phyloP scores from a whole-genome alignment of 1,140 invertebrate genomes.

The Choristoneura fumiferana region DNA sequence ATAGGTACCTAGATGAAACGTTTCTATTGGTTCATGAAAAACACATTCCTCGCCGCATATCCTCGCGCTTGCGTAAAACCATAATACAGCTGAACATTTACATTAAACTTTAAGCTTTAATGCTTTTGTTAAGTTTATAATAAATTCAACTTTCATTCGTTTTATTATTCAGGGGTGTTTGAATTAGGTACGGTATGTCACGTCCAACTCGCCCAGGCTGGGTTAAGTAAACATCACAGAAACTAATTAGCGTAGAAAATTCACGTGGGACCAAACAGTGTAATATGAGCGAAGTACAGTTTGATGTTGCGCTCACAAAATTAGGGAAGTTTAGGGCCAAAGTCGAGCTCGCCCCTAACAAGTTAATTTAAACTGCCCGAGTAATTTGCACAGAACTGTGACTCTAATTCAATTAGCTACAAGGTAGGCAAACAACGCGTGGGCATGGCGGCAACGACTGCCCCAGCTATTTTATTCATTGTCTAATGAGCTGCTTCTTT shows the following conservation, averaged over 20 bases:
- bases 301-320: conserved; percentile 75
- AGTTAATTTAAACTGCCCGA: conserved; percentile 77
- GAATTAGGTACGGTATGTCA: conserved; percentile 16
- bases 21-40: too few relatives aligned
- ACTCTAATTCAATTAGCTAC: conserved; percentile 73
- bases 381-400: conserved; percentile 72
- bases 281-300: conserved; percentile 72
- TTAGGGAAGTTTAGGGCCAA: conserved; percentile 74
- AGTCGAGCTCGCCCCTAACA: conserved; percentile 69
- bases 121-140: too few relatives aligned
- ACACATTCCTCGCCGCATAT: too few relatives aligned
- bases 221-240: conserved; percentile 65
- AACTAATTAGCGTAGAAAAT: conserved; percentile 76
- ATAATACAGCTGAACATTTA: too few relatives aligned
- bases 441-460: conserved; percentile 14
- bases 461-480: conserved; percentile 11
- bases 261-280: conserved; percentile 71
- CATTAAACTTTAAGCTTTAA: too few relatives aligned
- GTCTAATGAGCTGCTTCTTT: conserved; percentile 14
- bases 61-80: too few relatives aligned
- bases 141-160: too few relatives aligned
- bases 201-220: conserved; percentile 7
- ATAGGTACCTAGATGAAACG: too few relatives aligned
- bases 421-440: conserved; percentile 59
- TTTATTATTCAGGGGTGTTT: conserved; percentile 2